Percentiles rank a stretch among this genome's conserved stretches.
Evolutionary conservation across 1,140 invertebrate genomes (phyloP).

Genomic region (Pseudomyrmex sp.): DNA sequence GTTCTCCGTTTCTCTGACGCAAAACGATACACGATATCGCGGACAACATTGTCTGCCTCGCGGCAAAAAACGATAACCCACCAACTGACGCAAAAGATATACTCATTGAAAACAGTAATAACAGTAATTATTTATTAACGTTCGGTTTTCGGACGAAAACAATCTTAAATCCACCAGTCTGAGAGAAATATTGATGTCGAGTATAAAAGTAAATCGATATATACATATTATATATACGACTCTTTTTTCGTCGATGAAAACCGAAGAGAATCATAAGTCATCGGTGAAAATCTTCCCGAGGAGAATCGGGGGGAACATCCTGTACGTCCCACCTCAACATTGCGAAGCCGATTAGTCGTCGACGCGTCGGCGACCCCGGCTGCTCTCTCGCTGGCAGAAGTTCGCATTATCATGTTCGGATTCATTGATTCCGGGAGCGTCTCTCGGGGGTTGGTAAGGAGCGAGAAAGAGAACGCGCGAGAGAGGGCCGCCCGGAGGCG

Average conservation of each 20-base stretch:
- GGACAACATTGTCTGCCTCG: too few species aligned
- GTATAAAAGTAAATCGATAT: too few species aligned
- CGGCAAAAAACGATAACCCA: too few species aligned
- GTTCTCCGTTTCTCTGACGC: neutral
- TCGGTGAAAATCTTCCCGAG: constrained; percentile 9
- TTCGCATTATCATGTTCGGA: constrained; percentile 83
- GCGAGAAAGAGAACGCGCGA: neutral
- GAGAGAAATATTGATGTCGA: too few species aligned
- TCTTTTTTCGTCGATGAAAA: neutral
- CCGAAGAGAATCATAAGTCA: neutral
- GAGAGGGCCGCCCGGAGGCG: constrained; percentile 43
- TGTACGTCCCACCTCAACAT: constrained; percentile 58
- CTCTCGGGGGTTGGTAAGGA: neutral
- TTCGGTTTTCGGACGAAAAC: too few species aligned
- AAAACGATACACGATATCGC: too few species aligned
- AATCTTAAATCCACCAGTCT: too few species aligned
- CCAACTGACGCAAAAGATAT: too few species aligned
- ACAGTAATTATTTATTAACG: too few species aligned
- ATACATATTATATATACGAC: too few species aligned
- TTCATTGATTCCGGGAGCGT: constrained; percentile 80
- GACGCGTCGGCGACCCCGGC: constrained; percentile 49
- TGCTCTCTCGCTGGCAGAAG: constrained; percentile 69
- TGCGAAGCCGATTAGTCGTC: constrained; percentile 72
- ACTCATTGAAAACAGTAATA: too few species aligned
- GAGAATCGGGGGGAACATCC: neutral